A percentile compares a stretch with the other conserved stretches of the same genome.
Conservation (phyloP, 2,888 invertebrate genomes). For the Ceramica pisi region DNA sequence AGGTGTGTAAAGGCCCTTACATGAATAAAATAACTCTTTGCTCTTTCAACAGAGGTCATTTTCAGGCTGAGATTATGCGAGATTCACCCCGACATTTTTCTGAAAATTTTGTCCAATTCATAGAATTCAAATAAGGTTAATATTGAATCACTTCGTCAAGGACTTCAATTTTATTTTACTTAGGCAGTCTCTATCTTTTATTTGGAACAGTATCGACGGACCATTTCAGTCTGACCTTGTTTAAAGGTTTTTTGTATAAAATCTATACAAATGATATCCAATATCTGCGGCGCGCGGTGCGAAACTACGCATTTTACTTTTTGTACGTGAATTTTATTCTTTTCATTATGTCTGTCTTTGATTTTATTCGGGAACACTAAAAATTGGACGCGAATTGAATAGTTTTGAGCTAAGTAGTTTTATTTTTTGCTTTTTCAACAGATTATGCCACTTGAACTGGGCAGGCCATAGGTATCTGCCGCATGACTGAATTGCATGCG, state of each 20-base stretch:
- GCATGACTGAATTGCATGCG: no score
- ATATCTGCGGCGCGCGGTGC: conserved; percentile 23
- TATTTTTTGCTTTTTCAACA: background rate
- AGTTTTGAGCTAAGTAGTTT: background rate
- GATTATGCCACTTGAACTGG: no score
- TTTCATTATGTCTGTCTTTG: conserved; percentile 20
- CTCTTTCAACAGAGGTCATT: background rate
- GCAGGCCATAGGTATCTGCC: no score
- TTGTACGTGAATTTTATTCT: conserved; percentile 25
- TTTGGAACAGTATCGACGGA: conserved; percentile 3
- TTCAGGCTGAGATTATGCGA: background rate
- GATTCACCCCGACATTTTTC: background rate
- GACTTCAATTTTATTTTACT: conserved; percentile 10
- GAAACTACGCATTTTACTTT: conserved; percentile 26
- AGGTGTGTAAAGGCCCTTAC: no score
- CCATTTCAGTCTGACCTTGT: conserved; percentile 35
- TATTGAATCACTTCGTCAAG: conserved; percentile 8
- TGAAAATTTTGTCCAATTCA: background rate
- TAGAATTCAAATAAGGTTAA: conserved; percentile 10
- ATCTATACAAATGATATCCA: conserved; percentile 32
- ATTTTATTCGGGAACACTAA: conserved; percentile 9
- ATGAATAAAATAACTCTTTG: no score
- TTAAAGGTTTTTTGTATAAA: conserved; percentile 28
- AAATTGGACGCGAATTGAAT: background rate
- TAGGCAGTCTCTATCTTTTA: background rate